Evolutionary conservation across 1,140 invertebrate genomes (phyloP), one percentile per base, ranked within the genome.

Genomic region (Himalopsyche phryganea): DNA sequence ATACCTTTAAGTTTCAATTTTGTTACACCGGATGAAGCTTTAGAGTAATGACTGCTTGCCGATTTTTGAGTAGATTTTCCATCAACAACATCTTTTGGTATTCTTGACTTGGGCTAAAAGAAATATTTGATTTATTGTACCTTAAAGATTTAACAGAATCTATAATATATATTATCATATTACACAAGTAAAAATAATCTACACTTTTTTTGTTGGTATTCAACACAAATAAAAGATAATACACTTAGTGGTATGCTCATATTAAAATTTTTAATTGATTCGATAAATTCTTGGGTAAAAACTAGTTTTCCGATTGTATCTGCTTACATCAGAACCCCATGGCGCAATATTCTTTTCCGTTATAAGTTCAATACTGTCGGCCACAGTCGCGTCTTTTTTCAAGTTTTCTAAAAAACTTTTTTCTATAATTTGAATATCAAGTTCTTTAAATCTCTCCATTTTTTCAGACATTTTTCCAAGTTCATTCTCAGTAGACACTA

Each of bases 1-100:
- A 10, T 60, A 71, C 87, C 90, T 80, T 96, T 94, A 9, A 98
- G 72, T 63, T 85, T 88, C 50, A 96, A 69, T 63, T 88, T 95
- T 42, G 89, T 79, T 58, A 81, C 82, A 17, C 79, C 82, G 7
- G 85, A 85, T 32, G 72, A 66, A 0, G 83, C 86, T 68, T 85
- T 87, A 18, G 81, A 81, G 66, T 83, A 89, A 23, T 79, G 79
- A 68, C 86, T 89, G 51, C 83, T 84, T 1, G 56, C 20, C 1
- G 81, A 82, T 63, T 83, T 85, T 0, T 75, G 79, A 46, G 78
- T 82, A 1, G 78, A 79, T 60, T 81, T 83, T 28, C 69, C 68
- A 65, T 77, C 80, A 28, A 76, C 67, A 14, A 78, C 68, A 60
- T 83, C 80, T 67, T 80, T 75, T 0, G 80, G 74, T 19, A 88